phyloP scores from a whole-genome alignment of 2,888 invertebrate genomes.

The Anoncus sp. region DNA sequence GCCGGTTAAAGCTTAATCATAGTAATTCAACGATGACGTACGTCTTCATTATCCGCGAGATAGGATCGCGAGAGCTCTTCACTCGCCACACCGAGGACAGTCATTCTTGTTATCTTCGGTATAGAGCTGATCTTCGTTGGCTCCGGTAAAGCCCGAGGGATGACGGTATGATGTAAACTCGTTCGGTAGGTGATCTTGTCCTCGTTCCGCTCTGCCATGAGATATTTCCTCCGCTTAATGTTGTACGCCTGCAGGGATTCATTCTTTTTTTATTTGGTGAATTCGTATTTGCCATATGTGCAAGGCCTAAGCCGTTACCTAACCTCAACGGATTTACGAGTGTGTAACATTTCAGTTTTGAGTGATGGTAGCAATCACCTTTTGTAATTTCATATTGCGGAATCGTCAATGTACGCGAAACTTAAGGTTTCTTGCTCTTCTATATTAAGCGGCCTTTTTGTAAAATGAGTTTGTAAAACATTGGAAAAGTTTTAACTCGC shows the following conservation, averaged over 20 bases:
- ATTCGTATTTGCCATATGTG: conserved; percentile 8
- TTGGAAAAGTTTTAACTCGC: background rate
- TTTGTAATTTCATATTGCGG: background rate
- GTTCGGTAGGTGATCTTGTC: conserved; percentile 49
- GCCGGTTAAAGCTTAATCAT: conserved; percentile 55
- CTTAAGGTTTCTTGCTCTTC: background rate
- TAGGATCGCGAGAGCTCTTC: conserved; percentile 51
- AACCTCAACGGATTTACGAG: conserved; percentile 24
- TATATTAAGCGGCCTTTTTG: background rate
- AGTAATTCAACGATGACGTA: conserved; percentile 60
- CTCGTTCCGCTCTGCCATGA: conserved; percentile 17
- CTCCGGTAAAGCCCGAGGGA: conserved; percentile 40
- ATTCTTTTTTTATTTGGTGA: conserved; percentile 9
- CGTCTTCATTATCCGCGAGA: conserved; percentile 62
- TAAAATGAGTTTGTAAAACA: background rate
- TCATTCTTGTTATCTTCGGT: conserved; percentile 53
- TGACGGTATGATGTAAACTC: conserved; percentile 41
- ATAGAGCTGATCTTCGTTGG: conserved; percentile 42
- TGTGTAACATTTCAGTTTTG: conserved; percentile 1
- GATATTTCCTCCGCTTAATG: conserved; percentile 40
- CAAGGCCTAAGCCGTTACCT: background rate
- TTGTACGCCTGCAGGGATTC: conserved; percentile 27
- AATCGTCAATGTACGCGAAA: background rate
- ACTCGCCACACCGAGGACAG: conserved; percentile 45
- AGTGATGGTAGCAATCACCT: background rate